Percentiles rank a stretch among this genome's conserved stretches.
Evolutionary conservation across 2,113 vertebrate genomes (phyloP).

Genomic region (Sinocyclocheilus maitianheensis): DNA sequence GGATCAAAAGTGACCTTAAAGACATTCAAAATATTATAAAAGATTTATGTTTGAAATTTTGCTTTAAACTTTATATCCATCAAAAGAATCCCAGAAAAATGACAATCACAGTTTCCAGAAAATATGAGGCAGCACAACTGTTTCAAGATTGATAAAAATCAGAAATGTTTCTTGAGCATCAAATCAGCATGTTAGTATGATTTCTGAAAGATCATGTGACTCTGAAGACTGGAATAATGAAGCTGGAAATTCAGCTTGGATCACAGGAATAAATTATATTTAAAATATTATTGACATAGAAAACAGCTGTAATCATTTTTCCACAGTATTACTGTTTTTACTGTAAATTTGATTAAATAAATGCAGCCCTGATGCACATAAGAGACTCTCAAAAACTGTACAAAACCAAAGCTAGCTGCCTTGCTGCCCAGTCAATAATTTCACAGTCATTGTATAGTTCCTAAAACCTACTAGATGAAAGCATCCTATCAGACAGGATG

Average conservation of each 20-base stretch:
- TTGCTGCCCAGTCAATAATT: background rate
- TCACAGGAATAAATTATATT: background rate
- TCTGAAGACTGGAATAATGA: too few relatives aligned
- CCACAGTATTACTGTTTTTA: background rate
- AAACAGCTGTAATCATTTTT: background rate
- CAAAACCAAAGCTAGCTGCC: background rate
- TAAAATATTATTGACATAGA: background rate
- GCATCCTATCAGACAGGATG: background rate
- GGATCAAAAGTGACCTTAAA: background rate
- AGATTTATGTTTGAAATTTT: background rate
- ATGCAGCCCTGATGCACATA: background rate
- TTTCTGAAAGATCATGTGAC: background rate
- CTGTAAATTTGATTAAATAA: background rate
- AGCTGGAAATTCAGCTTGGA: background rate
- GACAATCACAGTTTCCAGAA: background rate
- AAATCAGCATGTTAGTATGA: background rate
- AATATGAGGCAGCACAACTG: background rate
- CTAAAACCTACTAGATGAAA: background rate
- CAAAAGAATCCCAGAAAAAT: background rate
- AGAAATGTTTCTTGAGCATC: background rate
- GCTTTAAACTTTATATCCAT: background rate
- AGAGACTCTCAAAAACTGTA: background rate
- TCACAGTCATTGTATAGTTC: background rate
- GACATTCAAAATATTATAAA: background rate
- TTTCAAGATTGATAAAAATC: background rate